Base-by-base conservation (phyloP, 1,140 invertebrate species). In the Uloborus diversus region DNA sequence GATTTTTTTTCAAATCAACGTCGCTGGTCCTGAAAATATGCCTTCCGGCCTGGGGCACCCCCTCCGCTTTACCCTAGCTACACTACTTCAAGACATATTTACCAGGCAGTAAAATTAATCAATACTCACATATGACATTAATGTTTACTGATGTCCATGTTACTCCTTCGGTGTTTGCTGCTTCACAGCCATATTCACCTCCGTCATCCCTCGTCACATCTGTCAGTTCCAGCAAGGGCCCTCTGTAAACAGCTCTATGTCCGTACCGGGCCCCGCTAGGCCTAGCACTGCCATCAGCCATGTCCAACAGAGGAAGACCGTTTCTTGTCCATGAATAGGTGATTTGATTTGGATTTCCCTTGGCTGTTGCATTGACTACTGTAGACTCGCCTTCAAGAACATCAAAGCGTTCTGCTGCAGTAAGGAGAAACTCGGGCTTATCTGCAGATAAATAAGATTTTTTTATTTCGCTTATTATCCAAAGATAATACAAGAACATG, bases 341-440 rank as follows among this genome's bases (percentile, higher is more conserved):
- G 80, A 96, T 92, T 56, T 90, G 89, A 5, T 88, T 85, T 4
- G 97, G 97, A 88, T 98, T 98, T 1, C 92, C 95, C 65, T 90
- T 90, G 1, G 95, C 94, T 82, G 91, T 91, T 2, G 97, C 88
- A 33, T 92, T 91, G 17, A 98, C 90, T 11, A 93, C 90, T 71
- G 93, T 88, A 0, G 92, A 92, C 76, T 97, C 93, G 11, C 94
- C 94, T 86, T 97, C 95, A 32, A 93, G 90, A 0, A 96, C 94
- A 51, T 86, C 86, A 42, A 90, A 85, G 30, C 83, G 85, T 7
- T 86, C 80, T 14, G 85, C 86, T n/a, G 86, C 83, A 3, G 84
- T 81, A 13, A 82, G 83, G 33, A 83, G 81, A 82, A 90, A 90
- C 69, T 88, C 86, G 27, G 90, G 90, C 64, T 89, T 86, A 83